Conservation (phyloP, 2,113 vertebrate species). For the Gallinago paraguaiae region DNA sequence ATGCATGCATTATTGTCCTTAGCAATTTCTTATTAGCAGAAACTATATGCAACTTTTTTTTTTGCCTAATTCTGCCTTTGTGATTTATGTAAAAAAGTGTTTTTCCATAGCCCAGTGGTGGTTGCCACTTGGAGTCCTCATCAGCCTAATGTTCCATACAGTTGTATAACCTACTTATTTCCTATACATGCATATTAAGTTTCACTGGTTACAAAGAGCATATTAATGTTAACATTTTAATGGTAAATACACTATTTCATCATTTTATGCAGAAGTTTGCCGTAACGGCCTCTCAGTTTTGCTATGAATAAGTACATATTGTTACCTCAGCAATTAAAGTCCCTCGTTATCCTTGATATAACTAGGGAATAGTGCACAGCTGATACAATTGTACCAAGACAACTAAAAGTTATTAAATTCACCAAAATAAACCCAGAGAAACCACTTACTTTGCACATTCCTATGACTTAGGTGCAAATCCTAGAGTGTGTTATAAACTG, state of each 20-base stretch:
- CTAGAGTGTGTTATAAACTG: not conserved
- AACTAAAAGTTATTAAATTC: slow-evolving; percentile 7
- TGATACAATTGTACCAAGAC: not conserved
- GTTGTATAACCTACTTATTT: not conserved
- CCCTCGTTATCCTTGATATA: not conserved
- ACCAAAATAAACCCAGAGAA: not conserved
- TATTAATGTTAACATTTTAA: slow-evolving; percentile 4
- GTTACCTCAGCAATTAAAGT: not conserved
- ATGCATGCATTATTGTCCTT: not conserved
- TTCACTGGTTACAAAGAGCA: not conserved
- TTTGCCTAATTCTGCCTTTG: not conserved
- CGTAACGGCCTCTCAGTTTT: not conserved
- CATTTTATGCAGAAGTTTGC: not conserved
- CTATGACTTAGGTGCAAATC: slow-evolving; percentile 29
- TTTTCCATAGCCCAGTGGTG: not conserved
- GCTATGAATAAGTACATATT: not conserved
- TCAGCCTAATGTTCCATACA: not conserved
- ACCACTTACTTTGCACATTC: slow-evolving; percentile 27
- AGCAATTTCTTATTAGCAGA: not conserved
- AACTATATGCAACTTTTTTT: not conserved
- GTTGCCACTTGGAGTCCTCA: slow-evolving; percentile 13
- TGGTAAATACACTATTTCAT: not conserved
- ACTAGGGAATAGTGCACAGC: not conserved
- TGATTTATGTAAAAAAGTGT: not conserved
- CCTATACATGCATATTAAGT: not conserved